phyloP scores from a whole-genome alignment of 1,140 invertebrate species.

The Idris sp. region DNA sequence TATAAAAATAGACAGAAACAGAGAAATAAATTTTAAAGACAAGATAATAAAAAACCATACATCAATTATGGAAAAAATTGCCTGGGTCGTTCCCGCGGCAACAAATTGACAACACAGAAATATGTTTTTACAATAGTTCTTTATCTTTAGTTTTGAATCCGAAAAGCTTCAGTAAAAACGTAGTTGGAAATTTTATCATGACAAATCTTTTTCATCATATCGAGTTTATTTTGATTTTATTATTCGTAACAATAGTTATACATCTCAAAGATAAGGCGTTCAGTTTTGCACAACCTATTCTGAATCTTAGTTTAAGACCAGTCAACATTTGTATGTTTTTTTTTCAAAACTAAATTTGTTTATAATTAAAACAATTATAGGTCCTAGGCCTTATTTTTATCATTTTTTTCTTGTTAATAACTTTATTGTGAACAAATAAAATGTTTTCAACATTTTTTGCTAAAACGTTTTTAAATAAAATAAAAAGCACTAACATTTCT shows the following conservation, averaged over 20 bases:
- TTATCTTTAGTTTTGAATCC: slow-evolving; percentile 42
- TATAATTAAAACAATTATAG: no score
- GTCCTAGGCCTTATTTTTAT: no score
- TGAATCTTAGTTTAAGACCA: slow-evolving; percentile 51
- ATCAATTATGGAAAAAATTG: slow-evolving; percentile 61
- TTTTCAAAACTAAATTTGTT: no score
- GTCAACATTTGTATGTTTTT: slow-evolving; percentile 70
- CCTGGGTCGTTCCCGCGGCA: slow-evolving; percentile 76
- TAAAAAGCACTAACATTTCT: no score
- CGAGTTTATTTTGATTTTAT: slow-evolving; percentile 4
- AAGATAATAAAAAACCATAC: no score
- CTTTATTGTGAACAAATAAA: no score
- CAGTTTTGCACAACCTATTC: slow-evolving; percentile 16
- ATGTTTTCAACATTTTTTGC: no score
- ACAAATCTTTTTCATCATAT: slow-evolving; percentile 5
- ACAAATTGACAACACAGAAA: slow-evolving; percentile 72
- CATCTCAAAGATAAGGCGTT: slow-evolving; percentile 22
- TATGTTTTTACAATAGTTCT: slow-evolving; percentile 45
- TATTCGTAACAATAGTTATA: slow-evolving; percentile 16
- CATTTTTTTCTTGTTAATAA: no score
- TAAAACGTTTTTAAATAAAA: no score
- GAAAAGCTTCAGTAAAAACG: slow-evolving; percentile 41
- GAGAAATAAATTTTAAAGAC: no score
- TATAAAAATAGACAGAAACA: no score
- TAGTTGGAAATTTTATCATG: slow-evolving; percentile 17